These are phyloP conservation scores for Rhinichthys osculus DNA, from an alignment of 2,797 vertebrate species.

Conservation along the genomic window DNA sequence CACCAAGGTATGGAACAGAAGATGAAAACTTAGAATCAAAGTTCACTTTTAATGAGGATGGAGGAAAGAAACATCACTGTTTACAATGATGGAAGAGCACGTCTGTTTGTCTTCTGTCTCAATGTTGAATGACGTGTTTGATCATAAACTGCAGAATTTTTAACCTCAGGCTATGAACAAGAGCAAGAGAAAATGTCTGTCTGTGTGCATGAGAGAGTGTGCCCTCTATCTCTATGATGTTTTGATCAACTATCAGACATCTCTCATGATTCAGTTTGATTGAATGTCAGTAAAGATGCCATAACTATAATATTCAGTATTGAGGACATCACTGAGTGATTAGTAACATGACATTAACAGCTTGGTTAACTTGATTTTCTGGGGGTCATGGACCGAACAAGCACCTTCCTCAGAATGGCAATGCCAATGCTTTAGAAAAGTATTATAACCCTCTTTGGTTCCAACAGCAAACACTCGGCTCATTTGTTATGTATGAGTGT, in stretches of 20 bases:
- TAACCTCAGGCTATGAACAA: slow-evolving; percentile 33
- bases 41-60: slow-evolving; percentile 7
- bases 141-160: slow-evolving; percentile 25
- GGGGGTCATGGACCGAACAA: background rate
- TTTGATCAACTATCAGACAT: slow-evolving; percentile 28
- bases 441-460: slow-evolving; percentile 3
- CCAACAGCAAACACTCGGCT: background rate
- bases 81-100: slow-evolving; percentile 10
- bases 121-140: slow-evolving; percentile 11
- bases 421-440: background rate
- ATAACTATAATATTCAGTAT: background rate
- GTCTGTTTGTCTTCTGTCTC: slow-evolving; percentile 5
- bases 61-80: background rate
- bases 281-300: background rate
- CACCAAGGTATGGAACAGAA: background rate
- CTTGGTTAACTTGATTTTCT: background rate
- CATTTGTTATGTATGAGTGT: background rate
- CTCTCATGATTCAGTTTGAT: background rate
- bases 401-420: background rate
- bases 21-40: background rate
- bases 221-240: background rate
- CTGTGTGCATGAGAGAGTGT: background rate
- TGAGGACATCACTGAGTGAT: background rate
- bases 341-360: background rate
- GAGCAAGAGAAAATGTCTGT: slow-evolving; percentile 14